Evolutionary conservation across 2,888 invertebrate species (phyloP).

Genomic region (Syrista parreyssii): DNA sequence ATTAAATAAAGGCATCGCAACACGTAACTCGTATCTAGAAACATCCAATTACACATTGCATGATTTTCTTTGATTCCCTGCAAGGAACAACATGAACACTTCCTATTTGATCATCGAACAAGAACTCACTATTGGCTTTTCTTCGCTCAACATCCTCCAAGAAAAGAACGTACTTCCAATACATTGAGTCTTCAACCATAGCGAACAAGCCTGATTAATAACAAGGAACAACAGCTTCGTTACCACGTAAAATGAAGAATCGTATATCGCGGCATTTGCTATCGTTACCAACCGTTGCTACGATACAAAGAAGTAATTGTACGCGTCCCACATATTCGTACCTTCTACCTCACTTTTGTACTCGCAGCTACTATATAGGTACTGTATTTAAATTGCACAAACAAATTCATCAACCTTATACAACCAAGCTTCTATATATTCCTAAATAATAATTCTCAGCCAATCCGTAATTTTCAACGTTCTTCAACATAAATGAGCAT

Average conservation of each 20-base stretch:
- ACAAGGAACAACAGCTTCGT: too few relatives aligned
- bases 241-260: too few relatives aligned
- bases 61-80: background rate
- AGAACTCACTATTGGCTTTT: background rate
- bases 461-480: too few relatives aligned
- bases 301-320: background rate
- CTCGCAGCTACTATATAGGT: too few relatives aligned
- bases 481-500: too few relatives aligned
- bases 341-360: background rate
- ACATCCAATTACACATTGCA: accelerated
- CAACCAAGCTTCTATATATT: too few relatives aligned
- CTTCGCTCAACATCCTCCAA: background rate
- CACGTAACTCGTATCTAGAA: background rate
- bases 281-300: background rate
- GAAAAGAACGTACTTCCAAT: background rate
- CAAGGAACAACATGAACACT: background rate
- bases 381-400: too few relatives aligned
- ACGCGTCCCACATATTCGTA: background rate
- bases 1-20: too few relatives aligned
- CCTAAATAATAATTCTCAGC: too few relatives aligned
- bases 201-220: background rate
- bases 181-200: background rate
- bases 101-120: background rate
- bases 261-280: too few relatives aligned
- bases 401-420: too few relatives aligned